Percentiles rank a stretch among this genome's conserved stretches.
phyloP scores from a whole-genome alignment of 2,797 vertebrate species.

The Decapterus maruadsi region DNA sequence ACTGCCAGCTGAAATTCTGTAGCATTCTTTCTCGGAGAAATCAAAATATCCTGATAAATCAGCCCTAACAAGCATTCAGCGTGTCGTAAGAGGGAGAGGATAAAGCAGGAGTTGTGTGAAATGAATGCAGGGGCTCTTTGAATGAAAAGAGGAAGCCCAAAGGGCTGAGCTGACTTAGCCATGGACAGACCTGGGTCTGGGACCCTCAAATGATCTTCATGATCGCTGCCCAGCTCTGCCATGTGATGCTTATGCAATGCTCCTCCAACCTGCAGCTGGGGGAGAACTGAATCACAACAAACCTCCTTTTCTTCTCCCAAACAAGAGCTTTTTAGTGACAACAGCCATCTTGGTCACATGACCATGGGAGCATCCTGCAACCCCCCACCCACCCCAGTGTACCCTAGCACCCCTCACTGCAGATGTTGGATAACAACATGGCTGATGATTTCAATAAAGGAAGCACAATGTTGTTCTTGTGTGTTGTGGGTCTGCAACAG shows the following conservation, averaged over 20 bases:
- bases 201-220: conserved; percentile 58
- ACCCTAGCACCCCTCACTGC: conserved; percentile 55
- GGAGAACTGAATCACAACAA: conserved; percentile 74
- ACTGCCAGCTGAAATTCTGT: conserved; percentile 24
- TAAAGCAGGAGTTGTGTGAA: conserved; percentile 55
- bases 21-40: conserved; percentile 31
- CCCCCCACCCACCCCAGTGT: neutral
- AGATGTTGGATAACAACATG: conserved; percentile 66
- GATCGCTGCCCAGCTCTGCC: conserved; percentile 59
- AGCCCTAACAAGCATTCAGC: conserved; percentile 49
- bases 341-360: conserved; percentile 73
- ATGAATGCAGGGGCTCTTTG: conserved; percentile 48
- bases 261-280: conserved; percentile 78
- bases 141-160: conserved; percentile 48
- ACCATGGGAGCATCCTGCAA: conserved; percentile 57
- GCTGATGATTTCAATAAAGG: conserved; percentile 45
- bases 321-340: conserved; percentile 76
- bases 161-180: conserved; percentile 43
- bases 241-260: conserved; percentile 74
- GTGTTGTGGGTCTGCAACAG: conserved; percentile 47
- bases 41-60: conserved; percentile 47
- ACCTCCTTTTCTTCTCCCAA: conserved; percentile 75
- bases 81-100: conserved; percentile 34
- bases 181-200: conserved; percentile 43
- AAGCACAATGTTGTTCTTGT: conserved; percentile 62